Base-by-base conservation (phyloP, 2,888 invertebrate species). In the Pherbina coryleti region DNA sequence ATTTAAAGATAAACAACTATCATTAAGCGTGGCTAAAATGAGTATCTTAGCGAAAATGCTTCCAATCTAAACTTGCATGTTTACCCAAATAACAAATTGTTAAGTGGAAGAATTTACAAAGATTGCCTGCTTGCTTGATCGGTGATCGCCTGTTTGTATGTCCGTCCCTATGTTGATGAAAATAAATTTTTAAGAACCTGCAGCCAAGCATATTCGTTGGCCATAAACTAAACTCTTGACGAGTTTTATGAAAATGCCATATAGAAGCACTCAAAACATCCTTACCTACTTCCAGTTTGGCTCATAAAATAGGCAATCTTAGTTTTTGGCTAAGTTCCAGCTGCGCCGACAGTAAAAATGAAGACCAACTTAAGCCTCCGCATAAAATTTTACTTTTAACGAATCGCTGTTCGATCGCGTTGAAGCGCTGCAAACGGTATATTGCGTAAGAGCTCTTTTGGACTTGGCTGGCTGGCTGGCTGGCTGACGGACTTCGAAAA, bases 351-450 rank as follows among this genome's bases (percentile, higher is more conserved):
- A 55, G 3, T 55, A 55, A 22, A 55, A 22, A 55, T 44, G 55
- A 11, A 53, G 51, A 53, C 70, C 53, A 53, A 17, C 53, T 53
- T 11, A n/a, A 9, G 31, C 9, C 64, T 57, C 17, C 37, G 19
- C 37, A 11, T 72, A 72, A 55, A 71, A 55, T 22, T n/a, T 71
- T 22, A 69, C 37, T 71, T 28, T 34, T 22, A 60, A 19, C 60
- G 64, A 60, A 14, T 25, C 25, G 57, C 57, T 28, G 57, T 2
- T 25, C 25, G 57, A 22, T 28, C 2, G 77, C 83, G 82, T 80
- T 82, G 87, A 86, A 87, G 87, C 86, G 86, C 85, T 85, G 86
- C 87, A 85, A 85, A 85, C 82, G 75, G 62, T 75, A 11, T 44
- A 77, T 81, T 81, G 78, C 79, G 79, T 80, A 81, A 81, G 57